Conservation (phyloP, 2,888 invertebrate species). For the Lymantria monacha region DNA sequence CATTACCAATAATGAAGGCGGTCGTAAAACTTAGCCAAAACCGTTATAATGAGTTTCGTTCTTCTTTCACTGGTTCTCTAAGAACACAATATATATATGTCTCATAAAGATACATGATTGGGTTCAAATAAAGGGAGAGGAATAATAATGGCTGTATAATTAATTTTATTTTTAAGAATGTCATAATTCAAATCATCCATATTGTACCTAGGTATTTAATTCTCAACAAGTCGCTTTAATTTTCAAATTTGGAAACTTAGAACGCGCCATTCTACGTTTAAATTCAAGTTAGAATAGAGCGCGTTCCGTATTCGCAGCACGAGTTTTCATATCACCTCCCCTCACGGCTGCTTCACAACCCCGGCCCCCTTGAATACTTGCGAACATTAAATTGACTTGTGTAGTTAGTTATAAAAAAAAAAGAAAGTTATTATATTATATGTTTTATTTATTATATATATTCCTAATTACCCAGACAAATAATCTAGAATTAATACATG, state of each 20-base stretch:
- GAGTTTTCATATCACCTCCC: constrained; percentile 70
- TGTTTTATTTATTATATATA: too few species aligned
- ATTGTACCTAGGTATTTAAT: constrained; percentile 60
- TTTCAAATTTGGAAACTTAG: constrained; percentile 77
- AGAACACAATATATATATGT: too few species aligned
- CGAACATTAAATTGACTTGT: constrained; percentile 47
- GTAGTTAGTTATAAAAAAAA: constrained; percentile 25
- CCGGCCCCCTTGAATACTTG: constrained; percentile 22
- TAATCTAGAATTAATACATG: too few species aligned
- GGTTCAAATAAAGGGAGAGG: too few species aligned
- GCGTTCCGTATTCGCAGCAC: constrained; percentile 71
- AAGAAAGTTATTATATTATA: neutral
- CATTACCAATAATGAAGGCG: too few species aligned
- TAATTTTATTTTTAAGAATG: constrained; percentile 14
- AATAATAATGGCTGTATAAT: neutral
- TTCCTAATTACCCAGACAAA: too few species aligned
- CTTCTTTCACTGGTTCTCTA: too few species aligned
- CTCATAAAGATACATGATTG: too few species aligned
- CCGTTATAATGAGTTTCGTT: too few species aligned
- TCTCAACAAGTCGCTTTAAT: constrained; percentile 73
- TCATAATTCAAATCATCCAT: constrained; percentile 47
- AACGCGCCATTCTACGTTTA: constrained; percentile 66
- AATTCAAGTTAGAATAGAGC: constrained; percentile 78
- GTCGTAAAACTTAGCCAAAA: too few species aligned
- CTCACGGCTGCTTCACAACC: constrained; percentile 27